phyloP scores from a whole-genome alignment of 2,113 vertebrate genomes.

The Ifrita kowaldi region DNA sequence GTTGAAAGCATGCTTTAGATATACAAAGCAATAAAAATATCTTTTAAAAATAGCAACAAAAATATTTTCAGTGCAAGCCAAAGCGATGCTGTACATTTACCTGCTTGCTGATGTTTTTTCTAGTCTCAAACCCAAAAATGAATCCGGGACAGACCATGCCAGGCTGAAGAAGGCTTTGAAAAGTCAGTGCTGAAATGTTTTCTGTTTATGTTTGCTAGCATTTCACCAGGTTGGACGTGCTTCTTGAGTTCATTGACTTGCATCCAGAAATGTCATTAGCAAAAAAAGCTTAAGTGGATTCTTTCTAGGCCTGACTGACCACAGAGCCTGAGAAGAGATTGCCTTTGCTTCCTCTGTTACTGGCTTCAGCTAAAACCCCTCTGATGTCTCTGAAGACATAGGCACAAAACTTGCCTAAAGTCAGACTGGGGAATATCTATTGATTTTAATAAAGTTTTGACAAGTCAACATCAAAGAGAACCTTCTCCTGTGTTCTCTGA shows the following conservation, averaged over 20 bases:
- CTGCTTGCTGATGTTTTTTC: not conserved
- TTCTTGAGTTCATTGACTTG: not conserved
- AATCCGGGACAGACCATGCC: not conserved
- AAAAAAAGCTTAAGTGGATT: not conserved
- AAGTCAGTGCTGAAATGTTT: not conserved
- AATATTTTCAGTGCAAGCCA: not conserved
- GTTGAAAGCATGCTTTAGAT: not conserved
- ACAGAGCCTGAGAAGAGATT: not conserved
- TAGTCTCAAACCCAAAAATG: not conserved
- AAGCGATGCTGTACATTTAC: not conserved
- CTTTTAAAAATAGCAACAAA: not conserved
- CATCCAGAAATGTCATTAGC: constrained; percentile 14
- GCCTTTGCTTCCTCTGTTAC: not conserved
- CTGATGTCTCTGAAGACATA: not conserved
- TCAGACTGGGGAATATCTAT: not conserved
- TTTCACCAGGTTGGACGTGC: not conserved
- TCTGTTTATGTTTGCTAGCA: not conserved
- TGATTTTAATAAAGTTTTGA: not conserved
- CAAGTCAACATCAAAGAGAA: not conserved
- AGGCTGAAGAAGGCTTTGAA: not conserved
- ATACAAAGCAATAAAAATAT: not conserved
- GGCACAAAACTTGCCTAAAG: not conserved
- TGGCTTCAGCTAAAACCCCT: not conserved
- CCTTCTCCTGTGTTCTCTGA: not conserved
- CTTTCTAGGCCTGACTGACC: not conserved